phyloP scores from a whole-genome alignment of 2,797 vertebrate species.

The Tadarida brasiliensis region DNA sequence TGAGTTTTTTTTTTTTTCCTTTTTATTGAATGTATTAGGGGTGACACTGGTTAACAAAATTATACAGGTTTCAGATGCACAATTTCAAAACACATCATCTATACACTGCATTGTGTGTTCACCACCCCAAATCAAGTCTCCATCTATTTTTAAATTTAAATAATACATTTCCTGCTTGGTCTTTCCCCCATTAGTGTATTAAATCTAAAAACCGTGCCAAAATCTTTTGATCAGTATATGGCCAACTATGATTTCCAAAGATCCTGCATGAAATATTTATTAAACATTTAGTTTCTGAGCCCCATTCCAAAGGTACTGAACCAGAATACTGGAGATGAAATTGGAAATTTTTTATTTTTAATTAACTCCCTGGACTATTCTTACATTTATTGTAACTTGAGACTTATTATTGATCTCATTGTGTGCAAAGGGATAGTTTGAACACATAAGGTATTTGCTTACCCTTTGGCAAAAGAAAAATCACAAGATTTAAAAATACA shows the following conservation, averaged over 20 bases:
- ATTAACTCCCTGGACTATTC: background rate
- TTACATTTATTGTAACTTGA: slow-evolving; percentile 29
- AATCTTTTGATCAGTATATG: background rate
- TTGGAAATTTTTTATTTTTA: background rate
- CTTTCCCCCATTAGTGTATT: background rate
- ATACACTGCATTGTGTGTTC: background rate
- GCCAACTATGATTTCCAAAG: background rate
- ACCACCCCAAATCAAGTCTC: background rate
- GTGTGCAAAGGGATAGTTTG: background rate
- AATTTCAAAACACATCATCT: background rate
- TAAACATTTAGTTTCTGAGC: background rate
- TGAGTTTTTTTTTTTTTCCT: background rate
- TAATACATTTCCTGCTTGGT: background rate
- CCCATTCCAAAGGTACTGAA: background rate
- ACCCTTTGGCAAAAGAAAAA: background rate
- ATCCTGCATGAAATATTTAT: background rate
- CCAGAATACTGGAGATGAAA: background rate
- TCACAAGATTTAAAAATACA: background rate
- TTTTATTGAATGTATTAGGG: background rate
- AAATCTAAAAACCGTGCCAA: background rate
- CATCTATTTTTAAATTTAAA: background rate
- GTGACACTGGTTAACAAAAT: background rate
- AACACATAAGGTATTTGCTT: background rate
- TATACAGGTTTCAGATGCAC: background rate
- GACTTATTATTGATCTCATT: background rate